phyloP scores from a whole-genome alignment of 2,797 vertebrate species.

The Trachurus trachurus region DNA sequence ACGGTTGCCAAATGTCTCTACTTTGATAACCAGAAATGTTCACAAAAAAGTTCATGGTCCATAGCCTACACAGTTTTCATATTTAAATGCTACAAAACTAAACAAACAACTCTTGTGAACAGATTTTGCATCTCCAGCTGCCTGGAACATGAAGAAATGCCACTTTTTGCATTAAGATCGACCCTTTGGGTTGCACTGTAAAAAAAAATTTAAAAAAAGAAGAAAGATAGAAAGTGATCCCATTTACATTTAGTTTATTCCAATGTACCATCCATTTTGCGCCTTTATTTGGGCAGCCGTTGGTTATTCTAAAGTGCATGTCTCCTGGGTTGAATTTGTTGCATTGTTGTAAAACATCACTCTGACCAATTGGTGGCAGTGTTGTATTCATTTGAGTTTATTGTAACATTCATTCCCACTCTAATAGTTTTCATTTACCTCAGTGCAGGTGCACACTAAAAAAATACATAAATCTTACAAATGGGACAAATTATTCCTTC shows the following conservation, averaged over 20 bases:
- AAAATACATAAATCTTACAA: neutral
- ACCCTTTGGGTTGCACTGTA: too few relatives aligned
- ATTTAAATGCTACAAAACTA: too few relatives aligned
- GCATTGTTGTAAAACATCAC: constrained; percentile 12
- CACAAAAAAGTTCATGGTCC: neutral
- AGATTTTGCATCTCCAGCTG: neutral
- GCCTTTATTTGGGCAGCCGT: neutral
- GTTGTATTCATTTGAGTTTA: constrained; percentile 40
- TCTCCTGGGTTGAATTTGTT: neutral
- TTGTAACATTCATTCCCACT: neutral
- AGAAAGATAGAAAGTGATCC: too few relatives aligned
- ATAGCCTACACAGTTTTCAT: too few relatives aligned
- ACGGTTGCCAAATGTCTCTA: too few relatives aligned
- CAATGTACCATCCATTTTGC: neutral
- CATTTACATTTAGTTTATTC: neutral
- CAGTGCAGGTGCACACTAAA: neutral
- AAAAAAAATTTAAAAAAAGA: too few relatives aligned
- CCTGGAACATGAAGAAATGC: neutral
- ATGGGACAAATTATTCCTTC: neutral
- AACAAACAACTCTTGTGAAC: too few relatives aligned
- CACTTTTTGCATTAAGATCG: too few relatives aligned
- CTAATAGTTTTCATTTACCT: constrained; percentile 4
- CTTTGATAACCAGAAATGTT: too few relatives aligned
- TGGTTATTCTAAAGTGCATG: too few relatives aligned
- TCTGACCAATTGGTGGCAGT: constrained; percentile 67